These are phyloP conservation scores for Planococcus citri DNA, from an alignment of 1,140 invertebrate genomes.

Conservation along the genomic window DNA sequence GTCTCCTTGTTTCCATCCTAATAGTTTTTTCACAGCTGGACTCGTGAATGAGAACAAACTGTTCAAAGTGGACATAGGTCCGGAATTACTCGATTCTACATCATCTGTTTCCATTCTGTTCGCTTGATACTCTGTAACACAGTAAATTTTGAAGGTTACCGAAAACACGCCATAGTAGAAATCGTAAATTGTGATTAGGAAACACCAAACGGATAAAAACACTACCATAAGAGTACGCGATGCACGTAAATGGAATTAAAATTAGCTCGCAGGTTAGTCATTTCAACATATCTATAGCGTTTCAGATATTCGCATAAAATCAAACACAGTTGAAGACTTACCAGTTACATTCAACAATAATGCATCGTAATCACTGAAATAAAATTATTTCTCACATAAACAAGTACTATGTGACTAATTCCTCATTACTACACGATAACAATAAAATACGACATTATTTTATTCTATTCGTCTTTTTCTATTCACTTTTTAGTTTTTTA, in stretches of 20 bases:
- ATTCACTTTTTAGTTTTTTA: neutral
- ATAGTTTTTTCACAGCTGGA: constrained; percentile 88
- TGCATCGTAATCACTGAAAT: neutral
- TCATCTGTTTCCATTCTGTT: neutral
- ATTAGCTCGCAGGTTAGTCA: too few species aligned
- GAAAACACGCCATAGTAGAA: neutral
- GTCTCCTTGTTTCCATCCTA: constrained; percentile 95
- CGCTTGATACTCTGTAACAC: neutral
- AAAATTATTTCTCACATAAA: neutral
- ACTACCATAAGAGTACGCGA: neutral
- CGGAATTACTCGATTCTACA: neutral
- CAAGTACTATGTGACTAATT: neutral
- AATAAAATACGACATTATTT: neutral
- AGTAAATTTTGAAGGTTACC: neutral
- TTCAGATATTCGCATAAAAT: neutral
- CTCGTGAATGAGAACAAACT: constrained; percentile 92
- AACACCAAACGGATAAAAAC: neutral
- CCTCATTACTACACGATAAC: neutral
- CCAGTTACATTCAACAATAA: neutral
- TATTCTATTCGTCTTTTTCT: neutral
- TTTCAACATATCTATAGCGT: too few species aligned
- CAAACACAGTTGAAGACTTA: neutral
- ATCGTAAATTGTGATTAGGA: neutral
- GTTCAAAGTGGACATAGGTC: constrained; percentile 52
- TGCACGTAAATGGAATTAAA: neutral